A percentile compares a stretch with the other conserved stretches of the same genome.
phyloP scores from a whole-genome alignment of 2,888 invertebrate genomes.

The Acanthoscelides obtectus region DNA sequence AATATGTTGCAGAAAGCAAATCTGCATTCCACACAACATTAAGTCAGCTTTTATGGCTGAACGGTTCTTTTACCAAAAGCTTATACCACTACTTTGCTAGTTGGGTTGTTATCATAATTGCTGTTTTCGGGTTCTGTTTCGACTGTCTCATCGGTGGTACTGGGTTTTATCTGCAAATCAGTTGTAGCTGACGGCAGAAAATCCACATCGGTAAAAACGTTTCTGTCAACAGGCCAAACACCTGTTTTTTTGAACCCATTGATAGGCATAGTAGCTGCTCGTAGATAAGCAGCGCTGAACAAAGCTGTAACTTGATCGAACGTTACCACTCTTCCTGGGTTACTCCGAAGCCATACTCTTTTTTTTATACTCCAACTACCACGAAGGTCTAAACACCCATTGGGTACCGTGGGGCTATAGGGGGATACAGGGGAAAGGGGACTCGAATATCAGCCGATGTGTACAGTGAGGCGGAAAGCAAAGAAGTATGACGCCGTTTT shows the following conservation, averaged over 20 bases:
- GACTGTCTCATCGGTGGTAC: neutral
- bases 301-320: neutral
- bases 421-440: too few species aligned
- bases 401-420: too few species aligned
- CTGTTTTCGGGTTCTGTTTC: neutral
- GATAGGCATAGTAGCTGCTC: neutral
- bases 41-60: too few species aligned
- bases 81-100: too few species aligned
- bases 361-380: too few species aligned
- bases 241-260: neutral
- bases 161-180: neutral
- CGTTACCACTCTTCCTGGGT: neutral
- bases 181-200: neutral
- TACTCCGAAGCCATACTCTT: neutral
- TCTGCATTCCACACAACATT: too few species aligned
- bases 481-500: neutral
- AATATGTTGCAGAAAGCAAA: too few species aligned
- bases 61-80: too few species aligned
- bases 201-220: neutral
- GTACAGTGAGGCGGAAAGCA: too few species aligned
- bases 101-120: neutral
- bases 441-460: too few species aligned
- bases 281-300: neutral
- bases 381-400: too few species aligned
- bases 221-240: neutral